These are phyloP conservation scores for Micropterix aruncella DNA, from an alignment of 2,888 invertebrate genomes.

Conservation along the genomic window DNA sequence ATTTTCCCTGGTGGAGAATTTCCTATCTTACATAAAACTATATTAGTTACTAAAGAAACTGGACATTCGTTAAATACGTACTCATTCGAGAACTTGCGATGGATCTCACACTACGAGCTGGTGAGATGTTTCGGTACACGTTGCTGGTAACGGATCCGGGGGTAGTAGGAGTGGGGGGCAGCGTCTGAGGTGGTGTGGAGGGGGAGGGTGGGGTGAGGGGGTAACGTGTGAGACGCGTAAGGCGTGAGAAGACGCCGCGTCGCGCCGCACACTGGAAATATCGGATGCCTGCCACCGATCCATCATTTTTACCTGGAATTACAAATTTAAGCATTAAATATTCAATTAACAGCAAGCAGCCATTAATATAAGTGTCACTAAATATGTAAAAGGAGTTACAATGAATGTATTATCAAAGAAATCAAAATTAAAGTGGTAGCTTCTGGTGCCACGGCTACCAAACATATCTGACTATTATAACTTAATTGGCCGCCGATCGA, in stretches of 20 bases:
- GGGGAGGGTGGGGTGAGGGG: conserved; percentile 43
- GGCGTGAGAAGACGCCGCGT: conserved; percentile 85
- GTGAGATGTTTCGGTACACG: conserved; percentile 29
- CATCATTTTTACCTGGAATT: conserved; percentile 84
- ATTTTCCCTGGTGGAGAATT: too few relatives aligned
- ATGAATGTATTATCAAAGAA: too few relatives aligned
- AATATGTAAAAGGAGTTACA: too few relatives aligned
- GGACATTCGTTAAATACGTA: too few relatives aligned
- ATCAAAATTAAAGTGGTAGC: too few relatives aligned
- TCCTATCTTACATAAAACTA: conserved; percentile 2
- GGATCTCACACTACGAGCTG: conserved; percentile 36
- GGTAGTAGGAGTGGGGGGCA: conserved; percentile 33
- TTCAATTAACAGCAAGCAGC: not conserved
- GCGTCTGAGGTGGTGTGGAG: conserved; percentile 23
- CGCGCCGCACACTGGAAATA: conserved; percentile 91
- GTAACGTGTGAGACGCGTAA: conserved; percentile 68
- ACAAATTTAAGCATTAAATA: too few relatives aligned
- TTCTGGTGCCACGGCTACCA: too few relatives aligned
- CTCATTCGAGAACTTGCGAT: conserved; percentile 40
- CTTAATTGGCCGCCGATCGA: too few relatives aligned
- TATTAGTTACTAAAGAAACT: too few relatives aligned
- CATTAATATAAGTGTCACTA: not conserved
- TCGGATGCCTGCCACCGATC: conserved; percentile 79
- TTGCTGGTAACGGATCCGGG: conserved; percentile 29
- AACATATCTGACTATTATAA: too few relatives aligned